These are phyloP conservation scores for Rhinella marina DNA, from an alignment of 2,797 vertebrate species.

Conservation along the genomic window DNA sequence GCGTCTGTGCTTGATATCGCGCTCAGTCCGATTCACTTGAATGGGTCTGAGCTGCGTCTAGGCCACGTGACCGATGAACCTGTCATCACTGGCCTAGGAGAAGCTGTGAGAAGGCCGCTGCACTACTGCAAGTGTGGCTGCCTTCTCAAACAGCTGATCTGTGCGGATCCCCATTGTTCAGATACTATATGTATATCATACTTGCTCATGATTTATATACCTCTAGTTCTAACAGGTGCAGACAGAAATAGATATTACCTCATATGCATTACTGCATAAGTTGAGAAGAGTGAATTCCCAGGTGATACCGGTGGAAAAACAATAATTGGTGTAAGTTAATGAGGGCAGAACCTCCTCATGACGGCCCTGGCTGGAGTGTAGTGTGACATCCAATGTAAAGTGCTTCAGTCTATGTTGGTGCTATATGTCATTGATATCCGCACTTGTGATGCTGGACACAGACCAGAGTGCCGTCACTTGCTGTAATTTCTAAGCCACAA, in stretches of 20 bases:
- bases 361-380: background rate
- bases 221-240: background rate
- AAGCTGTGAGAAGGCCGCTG: no score
- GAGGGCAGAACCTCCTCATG: background rate
- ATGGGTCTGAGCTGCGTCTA: no score
- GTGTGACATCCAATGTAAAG: background rate
- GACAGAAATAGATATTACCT: constrained; percentile 27
- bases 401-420: background rate
- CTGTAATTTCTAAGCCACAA: background rate
- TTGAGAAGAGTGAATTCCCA: constrained; percentile 24
- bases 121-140: no score
- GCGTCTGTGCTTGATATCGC: no score
- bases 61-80: no score
- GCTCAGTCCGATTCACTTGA: no score
- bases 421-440: no score
- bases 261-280: constrained; percentile 26
- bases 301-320: constrained; percentile 34
- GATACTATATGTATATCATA: no score
- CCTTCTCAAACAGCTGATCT: no score
- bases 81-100: no score
- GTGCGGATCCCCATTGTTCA: no score
- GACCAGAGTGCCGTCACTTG: background rate
- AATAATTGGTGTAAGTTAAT: constrained; percentile 45
- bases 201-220: background rate
- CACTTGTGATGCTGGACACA: background rate